Evolutionary conservation across 2,797 vertebrate species (phyloP), one percentile per base, ranked within the genome.

Genomic region (Eidolon dupreanum): DNA sequence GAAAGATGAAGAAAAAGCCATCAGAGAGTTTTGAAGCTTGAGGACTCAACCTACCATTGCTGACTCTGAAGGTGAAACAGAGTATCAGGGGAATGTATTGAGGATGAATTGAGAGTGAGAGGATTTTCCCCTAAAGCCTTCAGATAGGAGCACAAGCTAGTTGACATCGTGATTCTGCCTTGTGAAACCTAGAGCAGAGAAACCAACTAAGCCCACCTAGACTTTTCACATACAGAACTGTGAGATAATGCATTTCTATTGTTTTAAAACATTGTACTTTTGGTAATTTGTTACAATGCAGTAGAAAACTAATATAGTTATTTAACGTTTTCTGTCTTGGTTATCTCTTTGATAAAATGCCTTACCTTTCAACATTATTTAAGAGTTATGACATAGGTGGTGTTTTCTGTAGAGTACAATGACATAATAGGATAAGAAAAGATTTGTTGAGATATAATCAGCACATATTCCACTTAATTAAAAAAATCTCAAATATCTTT

Each of bases 401-500:
- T 79, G 74, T 94, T 93, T 90, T 92, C n/a, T 31, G 78, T 84
- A 63, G 4, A 77, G 31, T 66, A 8, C 20, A 89, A 17, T 43
- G 4, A 43, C 86, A 59, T 61, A 83, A 65, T 61, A 49, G 10
- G 11, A 86, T 20, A 92, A 90, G 5, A 88, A 65, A 93, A 66
- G 6, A 5, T 88, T 38, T 66, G 8, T 94, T 95, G 83, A 79
- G 38, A 71, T 84, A 51, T 55, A 75, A 79, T 87, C 43, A 94
- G 63, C 36, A 81, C 49, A 41, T 31, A 65, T 82, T 75, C 17
- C 65, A 31, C 38, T 90, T 85, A 91, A 61, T 0, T 53, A 71
- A 49, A 83, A 82, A 86, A 88, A 68, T 68, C 22, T 83, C 28
- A 81, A 36, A 79, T 61, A 1, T 55, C 33, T 88, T 46, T 73